Percentiles rank a stretch among this genome's conserved stretches.
Conservation (phyloP, 1,140 invertebrate genomes). For the Zaprionus ghesquierei region DNA sequence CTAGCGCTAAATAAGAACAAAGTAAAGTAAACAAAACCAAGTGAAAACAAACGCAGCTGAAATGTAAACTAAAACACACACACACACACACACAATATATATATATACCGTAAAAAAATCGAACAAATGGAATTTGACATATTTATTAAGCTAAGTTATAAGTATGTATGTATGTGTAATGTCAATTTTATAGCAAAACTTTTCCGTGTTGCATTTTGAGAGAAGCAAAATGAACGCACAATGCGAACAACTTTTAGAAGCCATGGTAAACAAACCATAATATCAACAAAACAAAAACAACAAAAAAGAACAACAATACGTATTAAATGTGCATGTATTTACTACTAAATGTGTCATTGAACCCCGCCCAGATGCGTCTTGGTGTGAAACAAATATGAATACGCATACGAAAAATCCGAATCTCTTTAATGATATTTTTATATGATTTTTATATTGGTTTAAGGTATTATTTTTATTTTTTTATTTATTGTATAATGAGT, state of each 20-base stretch:
- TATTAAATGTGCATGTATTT: constrained; percentile 42
- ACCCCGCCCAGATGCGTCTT: constrained; percentile 15
- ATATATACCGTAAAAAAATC: constrained; percentile 19
- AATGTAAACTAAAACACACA: background rate
- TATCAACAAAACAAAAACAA: constrained; percentile 28
- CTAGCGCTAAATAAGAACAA: background rate
- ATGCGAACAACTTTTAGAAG: constrained; percentile 41
- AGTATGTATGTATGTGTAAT: constrained; percentile 38
- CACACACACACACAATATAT: background rate
- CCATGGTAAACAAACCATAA: constrained; percentile 45
- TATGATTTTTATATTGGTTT: constrained; percentile 18
- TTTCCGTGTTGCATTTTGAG: constrained; percentile 32
- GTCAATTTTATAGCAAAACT: constrained; percentile 57
- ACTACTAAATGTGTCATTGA: constrained; percentile 40
- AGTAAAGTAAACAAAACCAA: background rate
- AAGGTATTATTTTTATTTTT: constrained; percentile 25
- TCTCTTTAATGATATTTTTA: constrained; percentile 31
- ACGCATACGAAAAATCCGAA: constrained; percentile 24
- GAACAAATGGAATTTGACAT: constrained; percentile 57
- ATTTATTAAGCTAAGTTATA: constrained; percentile 37
- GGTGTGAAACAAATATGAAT: constrained; percentile 3
- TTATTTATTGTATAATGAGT: constrained; percentile 32
- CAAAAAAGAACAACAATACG: constrained; percentile 27
- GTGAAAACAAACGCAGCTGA: constrained; percentile 31
- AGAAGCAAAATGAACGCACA: constrained; percentile 27